Evolutionary conservation across 2,113 vertebrate species (phyloP).

Genomic region (Ctenodactylus gundi): DNA sequence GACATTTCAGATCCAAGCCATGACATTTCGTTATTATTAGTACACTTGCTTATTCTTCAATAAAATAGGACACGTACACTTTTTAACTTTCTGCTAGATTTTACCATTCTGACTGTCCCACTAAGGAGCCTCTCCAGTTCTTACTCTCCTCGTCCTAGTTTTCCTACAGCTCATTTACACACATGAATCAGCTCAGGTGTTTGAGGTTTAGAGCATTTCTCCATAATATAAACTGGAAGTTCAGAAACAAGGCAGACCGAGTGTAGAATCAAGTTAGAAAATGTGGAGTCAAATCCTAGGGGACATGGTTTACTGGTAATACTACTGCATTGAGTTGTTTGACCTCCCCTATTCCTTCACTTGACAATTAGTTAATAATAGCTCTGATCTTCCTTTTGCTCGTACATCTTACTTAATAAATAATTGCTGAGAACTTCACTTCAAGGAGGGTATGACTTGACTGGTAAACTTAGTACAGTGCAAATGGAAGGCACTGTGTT

Average conservation of each 20-base stretch:
- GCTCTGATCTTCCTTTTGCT: slow-evolving; percentile 5
- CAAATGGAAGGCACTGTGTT: background rate
- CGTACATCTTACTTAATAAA: background rate
- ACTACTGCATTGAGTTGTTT: background rate
- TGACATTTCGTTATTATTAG: background rate
- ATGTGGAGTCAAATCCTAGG: background rate
- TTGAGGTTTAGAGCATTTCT: background rate
- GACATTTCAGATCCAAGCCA: too few relatives aligned
- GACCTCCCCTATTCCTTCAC: background rate
- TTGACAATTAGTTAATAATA: slow-evolving; percentile 15
- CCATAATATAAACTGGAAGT: background rate
- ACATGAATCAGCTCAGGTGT: background rate
- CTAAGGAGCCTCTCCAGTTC: background rate
- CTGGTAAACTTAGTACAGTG: background rate
- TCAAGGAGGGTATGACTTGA: background rate
- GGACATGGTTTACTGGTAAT: background rate
- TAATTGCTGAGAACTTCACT: background rate
- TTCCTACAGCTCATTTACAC: background rate
- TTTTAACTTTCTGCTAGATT: background rate
- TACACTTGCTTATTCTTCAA: background rate
- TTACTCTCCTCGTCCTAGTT: background rate
- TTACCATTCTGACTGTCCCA: background rate
- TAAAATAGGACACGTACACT: background rate
- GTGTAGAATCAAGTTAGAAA: background rate
- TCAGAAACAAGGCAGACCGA: slow-evolving; percentile 11